Conservation (phyloP, 2,797 vertebrate species). For the Lithobates pipiens region DNA sequence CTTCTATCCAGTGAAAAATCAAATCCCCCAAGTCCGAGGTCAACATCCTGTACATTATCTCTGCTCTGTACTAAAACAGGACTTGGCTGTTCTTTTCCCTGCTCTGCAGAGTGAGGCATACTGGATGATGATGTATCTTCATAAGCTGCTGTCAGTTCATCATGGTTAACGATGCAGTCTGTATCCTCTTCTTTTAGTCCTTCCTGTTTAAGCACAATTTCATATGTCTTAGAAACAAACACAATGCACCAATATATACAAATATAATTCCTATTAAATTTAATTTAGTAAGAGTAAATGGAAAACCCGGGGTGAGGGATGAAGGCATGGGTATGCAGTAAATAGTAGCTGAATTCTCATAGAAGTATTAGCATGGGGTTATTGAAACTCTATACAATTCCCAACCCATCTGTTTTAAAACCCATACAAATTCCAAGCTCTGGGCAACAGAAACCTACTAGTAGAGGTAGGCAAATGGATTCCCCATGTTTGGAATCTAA, state of each 20-base stretch:
- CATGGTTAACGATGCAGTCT: conserved; percentile 73
- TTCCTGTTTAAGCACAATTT: conserved; percentile 69
- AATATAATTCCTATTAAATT: no score
- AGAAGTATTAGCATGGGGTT: no score
- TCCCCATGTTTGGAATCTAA: no score
- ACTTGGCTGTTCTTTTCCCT: conserved; percentile 23
- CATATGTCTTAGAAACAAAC: neutral
- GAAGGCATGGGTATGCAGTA: no score
- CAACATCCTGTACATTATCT: conserved; percentile 83
- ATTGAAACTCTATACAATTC: no score
- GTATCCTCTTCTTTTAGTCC: conserved; percentile 72
- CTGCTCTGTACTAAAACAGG: conserved; percentile 64
- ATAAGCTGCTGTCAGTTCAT: conserved; percentile 70
- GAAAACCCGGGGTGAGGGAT: no score
- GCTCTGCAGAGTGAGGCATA: conserved; percentile 27
- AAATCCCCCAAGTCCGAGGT: conserved; percentile 79
- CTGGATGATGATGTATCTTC: conserved; percentile 54
- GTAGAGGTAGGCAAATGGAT: no score
- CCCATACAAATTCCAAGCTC: no score
- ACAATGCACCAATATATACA: no score
- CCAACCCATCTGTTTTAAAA: no score
- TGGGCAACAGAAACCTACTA: neutral
- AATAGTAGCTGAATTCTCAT: no score
- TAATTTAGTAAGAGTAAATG: no score
- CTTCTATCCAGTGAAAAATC: conserved; percentile 69